phyloP scores from a whole-genome alignment of 2,797 vertebrate species.

The Gorsachius magnificus region DNA sequence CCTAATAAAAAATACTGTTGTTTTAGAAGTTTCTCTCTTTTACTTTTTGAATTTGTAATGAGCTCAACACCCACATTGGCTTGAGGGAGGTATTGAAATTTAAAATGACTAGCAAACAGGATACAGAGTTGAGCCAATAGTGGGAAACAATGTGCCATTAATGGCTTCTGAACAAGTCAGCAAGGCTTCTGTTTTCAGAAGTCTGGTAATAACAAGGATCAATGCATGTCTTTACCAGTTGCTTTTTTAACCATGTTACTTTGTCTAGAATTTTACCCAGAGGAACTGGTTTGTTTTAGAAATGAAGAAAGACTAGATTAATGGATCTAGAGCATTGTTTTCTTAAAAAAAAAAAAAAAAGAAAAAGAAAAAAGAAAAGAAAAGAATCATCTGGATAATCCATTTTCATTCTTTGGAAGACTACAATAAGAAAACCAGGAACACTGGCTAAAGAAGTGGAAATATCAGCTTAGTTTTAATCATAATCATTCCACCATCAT shows the following conservation, averaged over 20 bases:
- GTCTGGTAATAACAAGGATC: neutral
- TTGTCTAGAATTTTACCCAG: neutral
- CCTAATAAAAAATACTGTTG: neutral
- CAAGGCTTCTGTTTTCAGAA: neutral
- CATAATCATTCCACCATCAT: neutral
- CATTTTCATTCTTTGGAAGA: conserved; percentile 40
- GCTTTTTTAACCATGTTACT: neutral
- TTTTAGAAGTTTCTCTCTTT: neutral
- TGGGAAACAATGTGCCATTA: neutral
- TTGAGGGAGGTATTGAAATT: neutral
- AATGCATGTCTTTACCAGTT: neutral
- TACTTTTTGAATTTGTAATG: neutral
- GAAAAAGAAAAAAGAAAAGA: no score
- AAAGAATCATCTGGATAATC: neutral
- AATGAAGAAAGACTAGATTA: neutral
- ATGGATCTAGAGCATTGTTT: neutral
- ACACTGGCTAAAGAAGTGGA: neutral
- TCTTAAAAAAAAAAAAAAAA: neutral
- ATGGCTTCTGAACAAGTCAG: neutral
- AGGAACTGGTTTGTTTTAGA: neutral
- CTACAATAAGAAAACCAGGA: conserved; percentile 22
- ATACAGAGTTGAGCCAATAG: neutral
- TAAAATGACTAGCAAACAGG: neutral
- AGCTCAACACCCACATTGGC: neutral
- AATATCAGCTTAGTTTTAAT: conserved; percentile 28